Base-by-base conservation (phyloP, 2,888 invertebrate genomes). In the Diadromus collaris region DNA sequence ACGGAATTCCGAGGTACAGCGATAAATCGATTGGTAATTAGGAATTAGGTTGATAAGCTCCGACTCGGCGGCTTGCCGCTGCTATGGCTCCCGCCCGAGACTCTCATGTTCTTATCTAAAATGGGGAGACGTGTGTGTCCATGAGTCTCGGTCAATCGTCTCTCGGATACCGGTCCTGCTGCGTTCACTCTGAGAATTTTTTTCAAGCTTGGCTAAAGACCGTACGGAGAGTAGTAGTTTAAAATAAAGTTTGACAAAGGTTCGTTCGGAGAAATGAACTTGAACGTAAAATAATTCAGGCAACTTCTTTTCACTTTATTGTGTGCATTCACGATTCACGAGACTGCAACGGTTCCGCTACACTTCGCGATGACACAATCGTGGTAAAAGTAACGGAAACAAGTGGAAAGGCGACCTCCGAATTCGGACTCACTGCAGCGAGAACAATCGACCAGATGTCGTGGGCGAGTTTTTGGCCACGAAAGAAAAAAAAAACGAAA, bases 391-490 rank as follows among this genome's bases (percentile, higher is more conserved):
- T 21, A 51, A 13, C 58, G 29, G 44, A 24, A 56, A 72, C 21
- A 24, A 61, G 27, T 24, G 16, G 24, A 65, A 68, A 19, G 61
- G 29, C 54, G 64, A 60, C 63, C 64, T 51, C 56, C 51, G 65
- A 74, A 69, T 78, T 69, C 51, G 60, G 63, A 54, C 61, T 56
- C n/a, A 19, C 19, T 21, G 34, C 67, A 21, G 67, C 13, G 67
- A 74, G 77, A 78, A 82, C 81, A 82, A 82, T 82, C 64, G 81
- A 24, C 65, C 82, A 82, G 79, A 82, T 82, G 82, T 80, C 74
- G 54, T 46, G 73, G 72, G 68, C 68, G 68, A 63, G 63, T 77
- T 73, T 65, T 73, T 64, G 77, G 48, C 68, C 77, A 72, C 68
- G 54, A 51, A 71, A n/a, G 38, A 56, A 56, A 7, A 13, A 34